Evolutionary conservation across 2,888 invertebrate species (phyloP).

Genomic region (Agrochola circellaris): DNA sequence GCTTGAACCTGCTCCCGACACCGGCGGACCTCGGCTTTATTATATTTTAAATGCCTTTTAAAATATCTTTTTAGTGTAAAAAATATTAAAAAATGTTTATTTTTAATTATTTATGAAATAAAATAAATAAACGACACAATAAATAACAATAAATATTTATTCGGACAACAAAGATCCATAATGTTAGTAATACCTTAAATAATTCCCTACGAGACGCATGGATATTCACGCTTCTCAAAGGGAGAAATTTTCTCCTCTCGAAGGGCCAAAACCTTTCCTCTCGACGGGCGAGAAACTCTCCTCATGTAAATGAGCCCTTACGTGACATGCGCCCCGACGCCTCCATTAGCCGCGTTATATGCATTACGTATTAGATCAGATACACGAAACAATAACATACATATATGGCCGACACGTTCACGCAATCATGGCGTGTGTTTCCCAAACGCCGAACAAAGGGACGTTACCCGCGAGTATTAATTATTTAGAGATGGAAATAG

Average conservation of each 20-base stretch:
- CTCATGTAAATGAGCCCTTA: constrained; percentile 7
- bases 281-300: neutral
- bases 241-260: no score
- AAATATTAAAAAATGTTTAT: no score
- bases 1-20: no score
- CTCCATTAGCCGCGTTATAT: constrained; percentile 49
- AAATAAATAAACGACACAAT: no score
- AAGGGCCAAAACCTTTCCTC: neutral
- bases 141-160: no score
- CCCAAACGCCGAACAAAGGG: constrained; percentile 26
- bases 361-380: constrained; percentile 57
- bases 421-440: constrained; percentile 37
- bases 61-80: no score
- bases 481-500: constrained; percentile 4
- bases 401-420: constrained; percentile 45
- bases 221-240: no score
- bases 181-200: no score
- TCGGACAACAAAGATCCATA: no score
- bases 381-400: constrained; percentile 28
- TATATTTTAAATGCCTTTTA: no score
- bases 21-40: no score
- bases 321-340: constrained; percentile 36
- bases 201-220: neutral
- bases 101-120: no score
- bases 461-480: constrained; percentile 2